A percentile compares a stretch with the other conserved stretches of the same genome.
phyloP scores from a whole-genome alignment of 2,113 vertebrate species.

The Antechinus stuartii region DNA sequence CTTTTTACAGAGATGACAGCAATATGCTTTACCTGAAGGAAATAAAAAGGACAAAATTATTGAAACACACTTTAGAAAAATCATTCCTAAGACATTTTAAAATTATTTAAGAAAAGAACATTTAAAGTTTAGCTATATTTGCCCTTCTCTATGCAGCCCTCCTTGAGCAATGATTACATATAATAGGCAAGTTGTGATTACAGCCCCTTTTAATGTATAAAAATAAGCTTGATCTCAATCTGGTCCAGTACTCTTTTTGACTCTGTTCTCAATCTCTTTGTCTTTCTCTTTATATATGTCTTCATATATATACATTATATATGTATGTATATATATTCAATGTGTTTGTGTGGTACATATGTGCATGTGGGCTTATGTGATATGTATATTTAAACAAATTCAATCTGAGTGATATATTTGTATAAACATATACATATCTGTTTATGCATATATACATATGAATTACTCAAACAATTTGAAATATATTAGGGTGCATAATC shows the following conservation, averaged over 20 bases:
- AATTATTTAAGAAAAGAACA: not conserved
- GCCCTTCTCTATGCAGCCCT: not conserved
- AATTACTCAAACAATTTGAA: not conserved
- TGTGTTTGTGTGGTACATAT: not conserved
- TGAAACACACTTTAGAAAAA: not conserved
- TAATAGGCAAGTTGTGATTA: not conserved
- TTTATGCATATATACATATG: not conserved
- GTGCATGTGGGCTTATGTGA: not conserved
- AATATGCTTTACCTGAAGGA: not conserved
- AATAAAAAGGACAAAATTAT: not conserved
- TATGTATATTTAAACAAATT: not conserved
- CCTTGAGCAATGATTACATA: not conserved
- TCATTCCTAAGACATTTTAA: not conserved
- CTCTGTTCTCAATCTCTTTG: not conserved
- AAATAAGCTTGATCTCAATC: not conserved
- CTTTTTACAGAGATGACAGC: not conserved
- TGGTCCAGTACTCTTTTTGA: not conserved
- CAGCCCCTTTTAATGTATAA: not conserved
- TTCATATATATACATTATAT: not conserved
- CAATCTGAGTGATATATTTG: not conserved
- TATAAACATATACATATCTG: not conserved
- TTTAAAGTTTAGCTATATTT: not conserved
- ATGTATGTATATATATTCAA: not conserved
- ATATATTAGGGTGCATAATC: not conserved
- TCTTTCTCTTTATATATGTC: not conserved